phyloP scores from a whole-genome alignment of 2,888 invertebrate species.

The Creontiades dilutus region DNA sequence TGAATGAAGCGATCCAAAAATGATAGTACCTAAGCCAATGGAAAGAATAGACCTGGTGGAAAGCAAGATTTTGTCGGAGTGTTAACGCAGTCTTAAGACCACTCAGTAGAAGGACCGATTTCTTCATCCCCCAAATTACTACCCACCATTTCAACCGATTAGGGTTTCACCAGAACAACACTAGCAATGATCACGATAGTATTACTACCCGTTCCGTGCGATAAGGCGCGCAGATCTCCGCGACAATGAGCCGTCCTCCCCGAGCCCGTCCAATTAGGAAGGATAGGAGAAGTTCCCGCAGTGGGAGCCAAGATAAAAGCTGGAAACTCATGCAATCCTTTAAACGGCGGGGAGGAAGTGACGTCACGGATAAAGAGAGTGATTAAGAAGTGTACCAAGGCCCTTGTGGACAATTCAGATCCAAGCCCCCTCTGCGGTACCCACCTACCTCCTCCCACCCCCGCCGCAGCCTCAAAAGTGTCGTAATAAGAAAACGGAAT shows the following conservation, averaged over 20 bases:
- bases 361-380: conserved; percentile 65
- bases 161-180: neutral
- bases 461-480: conserved; percentile 15
- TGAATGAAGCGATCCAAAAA: too few species aligned
- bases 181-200: neutral
- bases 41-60: too few species aligned
- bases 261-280: conserved; percentile 2
- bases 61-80: too few species aligned
- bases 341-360: conserved; percentile 55
- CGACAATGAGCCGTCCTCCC: neutral
- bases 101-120: too few species aligned
- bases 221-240: neutral
- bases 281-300: neutral
- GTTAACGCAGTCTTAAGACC: too few species aligned
- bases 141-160: neutral
- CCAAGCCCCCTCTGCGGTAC: neutral
- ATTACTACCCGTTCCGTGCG: neutral
- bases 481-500: conserved; percentile 63
- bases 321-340: conserved; percentile 14
- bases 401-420: conserved; percentile 64
- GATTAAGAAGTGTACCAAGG: conserved; percentile 70
- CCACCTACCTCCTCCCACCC: too few species aligned
- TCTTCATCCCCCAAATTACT: too few species aligned
- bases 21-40: too few species aligned
- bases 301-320: neutral